Conservation (phyloP, 1,140 invertebrate species). For the Aricia agestis region DNA sequence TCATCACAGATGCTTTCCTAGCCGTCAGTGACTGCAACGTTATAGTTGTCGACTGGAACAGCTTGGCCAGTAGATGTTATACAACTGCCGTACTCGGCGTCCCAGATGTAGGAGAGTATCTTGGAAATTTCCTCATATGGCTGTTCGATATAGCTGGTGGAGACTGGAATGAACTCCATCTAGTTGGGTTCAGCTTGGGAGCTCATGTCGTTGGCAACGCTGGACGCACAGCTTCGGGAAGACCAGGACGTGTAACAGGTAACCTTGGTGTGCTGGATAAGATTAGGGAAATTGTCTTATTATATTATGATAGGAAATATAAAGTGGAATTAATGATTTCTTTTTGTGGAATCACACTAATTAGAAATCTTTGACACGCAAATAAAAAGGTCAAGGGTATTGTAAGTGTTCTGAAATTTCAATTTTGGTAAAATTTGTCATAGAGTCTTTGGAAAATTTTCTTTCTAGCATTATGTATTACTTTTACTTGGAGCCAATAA, state of each 20-base stretch:
- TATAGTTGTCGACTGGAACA: slow-evolving; percentile 69
- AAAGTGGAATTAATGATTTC: too few species aligned
- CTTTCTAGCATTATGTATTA: too few species aligned
- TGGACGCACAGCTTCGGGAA: slow-evolving; percentile 47
- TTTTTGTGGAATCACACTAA: too few species aligned
- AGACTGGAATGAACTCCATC: slow-evolving; percentile 80
- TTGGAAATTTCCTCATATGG: slow-evolving; percentile 52
- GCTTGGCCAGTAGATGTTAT: slow-evolving; percentile 48
- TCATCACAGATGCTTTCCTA: slow-evolving; percentile 57
- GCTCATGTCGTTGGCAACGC: slow-evolving; percentile 93
- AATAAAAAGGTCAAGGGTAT: too few species aligned
- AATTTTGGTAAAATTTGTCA: too few species aligned
- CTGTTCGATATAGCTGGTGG: slow-evolving; percentile 39
- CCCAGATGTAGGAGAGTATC: slow-evolving; percentile 49
- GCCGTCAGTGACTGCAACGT: slow-evolving; percentile 72
- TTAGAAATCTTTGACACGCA: too few species aligned
- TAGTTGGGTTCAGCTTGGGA: slow-evolving; percentile 92
- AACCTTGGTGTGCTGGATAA: slow-evolving; percentile 36
- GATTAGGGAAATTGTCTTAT: too few species aligned
- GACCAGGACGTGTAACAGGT: slow-evolving; percentile 37
- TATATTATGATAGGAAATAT: too few species aligned
- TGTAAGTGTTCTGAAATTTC: too few species aligned
- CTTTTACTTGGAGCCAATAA: too few species aligned
- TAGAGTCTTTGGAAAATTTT: too few species aligned
- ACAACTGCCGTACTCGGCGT: slow-evolving; percentile 70